phyloP scores from a whole-genome alignment of 2,113 vertebrate genomes.

The Oreotrochilus melanogaster region DNA sequence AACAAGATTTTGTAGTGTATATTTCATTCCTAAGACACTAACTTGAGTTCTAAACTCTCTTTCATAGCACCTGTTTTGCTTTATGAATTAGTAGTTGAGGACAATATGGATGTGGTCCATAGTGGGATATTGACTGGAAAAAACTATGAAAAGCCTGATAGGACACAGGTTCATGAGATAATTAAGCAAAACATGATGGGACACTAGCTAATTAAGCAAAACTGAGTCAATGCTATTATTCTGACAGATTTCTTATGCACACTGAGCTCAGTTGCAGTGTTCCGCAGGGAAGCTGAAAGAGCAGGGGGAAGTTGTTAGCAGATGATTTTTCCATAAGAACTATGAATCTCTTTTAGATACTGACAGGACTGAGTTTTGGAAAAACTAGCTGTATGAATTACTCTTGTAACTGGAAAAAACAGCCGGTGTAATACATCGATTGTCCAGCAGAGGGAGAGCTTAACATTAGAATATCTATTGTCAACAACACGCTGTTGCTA shows the following conservation, averaged over 20 bases:
- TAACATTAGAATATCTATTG: conserved; percentile 30
- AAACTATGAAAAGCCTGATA: not conserved
- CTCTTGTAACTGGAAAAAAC: not conserved
- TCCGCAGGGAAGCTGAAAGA: not conserved
- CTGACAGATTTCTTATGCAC: not conserved
- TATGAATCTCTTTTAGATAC: not conserved
- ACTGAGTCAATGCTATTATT: not conserved
- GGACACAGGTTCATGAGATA: not conserved
- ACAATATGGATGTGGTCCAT: not conserved
- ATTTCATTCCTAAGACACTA: not conserved
- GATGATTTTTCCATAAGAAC: not conserved
- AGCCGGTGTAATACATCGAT: not conserved
- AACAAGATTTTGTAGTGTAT: not conserved
- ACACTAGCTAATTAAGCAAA: not conserved
- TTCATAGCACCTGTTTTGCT: not conserved
- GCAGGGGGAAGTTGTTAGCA: not conserved
- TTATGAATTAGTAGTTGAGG: not conserved
- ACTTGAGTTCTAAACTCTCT: not conserved
- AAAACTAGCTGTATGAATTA: accelerated
- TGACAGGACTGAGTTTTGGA: not conserved
- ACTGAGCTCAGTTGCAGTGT: not conserved
- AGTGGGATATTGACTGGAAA: not conserved
- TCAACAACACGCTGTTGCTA: not conserved
- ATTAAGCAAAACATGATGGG: not conserved
- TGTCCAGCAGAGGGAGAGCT: conserved; percentile 77